A percentile compares a stretch with the other conserved stretches of the same genome.
Evolutionary conservation across 2,888 invertebrate species (phyloP).

Genomic region (Pristionchus maxplancki): DNA sequence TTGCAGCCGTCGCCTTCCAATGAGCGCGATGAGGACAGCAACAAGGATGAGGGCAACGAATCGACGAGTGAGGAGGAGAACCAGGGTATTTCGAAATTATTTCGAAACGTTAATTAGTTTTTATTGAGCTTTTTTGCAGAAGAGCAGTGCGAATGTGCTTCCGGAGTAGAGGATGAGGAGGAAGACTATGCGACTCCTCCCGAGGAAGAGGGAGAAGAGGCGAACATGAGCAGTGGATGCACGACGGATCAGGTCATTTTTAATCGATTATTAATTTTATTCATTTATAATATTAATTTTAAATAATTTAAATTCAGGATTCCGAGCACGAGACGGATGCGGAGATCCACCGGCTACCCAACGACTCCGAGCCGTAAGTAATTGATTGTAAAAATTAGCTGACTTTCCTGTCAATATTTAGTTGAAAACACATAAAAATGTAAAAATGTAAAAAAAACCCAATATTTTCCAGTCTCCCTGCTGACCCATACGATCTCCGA

Average conservation of each 20-base stretch:
- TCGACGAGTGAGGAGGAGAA: slow-evolving; percentile 28
- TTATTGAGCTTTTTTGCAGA: not conserved
- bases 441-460: not conserved
- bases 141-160: not conserved
- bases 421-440: not conserved
- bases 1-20: not conserved
- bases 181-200: not conserved
- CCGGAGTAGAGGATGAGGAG: slow-evolving; percentile 33
- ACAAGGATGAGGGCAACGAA: not conserved
- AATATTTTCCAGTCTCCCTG: slow-evolving; percentile 19
- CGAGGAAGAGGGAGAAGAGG: not conserved
- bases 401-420: not conserved
- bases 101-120: not conserved
- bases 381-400: no score
- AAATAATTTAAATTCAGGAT: not conserved
- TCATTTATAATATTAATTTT: no score
- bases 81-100: not conserved
- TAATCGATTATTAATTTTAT: not conserved
- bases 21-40: not conserved
- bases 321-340: not conserved
- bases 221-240: slow-evolving; percentile 5
- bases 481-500: slow-evolving; percentile 63
- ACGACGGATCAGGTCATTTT: slow-evolving; percentile 4
- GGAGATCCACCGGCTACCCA: not conserved
- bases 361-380: slow-evolving; percentile 26